Percentiles rank a stretch among this genome's conserved stretches.
phyloP scores from a whole-genome alignment of 92 coral and sea anemone genomes.

The Siderastrea siderea region DNA sequence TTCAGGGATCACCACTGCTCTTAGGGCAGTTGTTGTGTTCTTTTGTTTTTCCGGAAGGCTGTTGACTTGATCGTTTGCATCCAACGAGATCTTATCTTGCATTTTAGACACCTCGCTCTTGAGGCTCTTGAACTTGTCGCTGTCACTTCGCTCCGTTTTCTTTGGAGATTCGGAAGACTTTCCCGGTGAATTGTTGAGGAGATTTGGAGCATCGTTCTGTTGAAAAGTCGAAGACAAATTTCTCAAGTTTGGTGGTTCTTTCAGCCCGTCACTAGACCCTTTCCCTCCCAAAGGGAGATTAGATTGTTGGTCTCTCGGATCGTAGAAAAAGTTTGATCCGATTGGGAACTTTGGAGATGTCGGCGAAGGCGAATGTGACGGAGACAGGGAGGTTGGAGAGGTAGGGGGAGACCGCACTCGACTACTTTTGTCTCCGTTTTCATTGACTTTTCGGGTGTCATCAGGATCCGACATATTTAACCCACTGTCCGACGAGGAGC shows the following conservation, averaged over 20 bases:
- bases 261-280: neutral
- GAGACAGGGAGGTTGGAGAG: neutral
- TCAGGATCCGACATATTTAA: constrained; percentile 44
- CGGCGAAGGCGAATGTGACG: constrained; percentile 18
- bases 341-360: constrained; percentile 41
- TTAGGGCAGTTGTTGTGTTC: neutral
- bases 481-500: constrained; percentile 57
- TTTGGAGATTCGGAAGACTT: constrained; percentile 23
- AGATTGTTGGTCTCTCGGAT: constrained; percentile 18
- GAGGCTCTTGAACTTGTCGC: constrained; percentile 5
- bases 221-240: constrained; percentile 3
- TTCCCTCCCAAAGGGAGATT: neutral
- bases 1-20: neutral
- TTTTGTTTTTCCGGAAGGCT: constrained; percentile 6
- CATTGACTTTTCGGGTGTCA: constrained; percentile 13
- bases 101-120: constrained; percentile 10
- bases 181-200: neutral
- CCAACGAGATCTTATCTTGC: constrained; percentile 17
- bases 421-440: neutral
- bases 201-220: neutral
- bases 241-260: neutral
- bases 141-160: constrained; percentile 2
- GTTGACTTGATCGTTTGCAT: constrained; percentile 13
- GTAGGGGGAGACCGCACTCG: neutral
- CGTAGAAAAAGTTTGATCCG: constrained; percentile 31